Conservation (phyloP, 1,140 invertebrate genomes). For the Spodoptera litura region DNA sequence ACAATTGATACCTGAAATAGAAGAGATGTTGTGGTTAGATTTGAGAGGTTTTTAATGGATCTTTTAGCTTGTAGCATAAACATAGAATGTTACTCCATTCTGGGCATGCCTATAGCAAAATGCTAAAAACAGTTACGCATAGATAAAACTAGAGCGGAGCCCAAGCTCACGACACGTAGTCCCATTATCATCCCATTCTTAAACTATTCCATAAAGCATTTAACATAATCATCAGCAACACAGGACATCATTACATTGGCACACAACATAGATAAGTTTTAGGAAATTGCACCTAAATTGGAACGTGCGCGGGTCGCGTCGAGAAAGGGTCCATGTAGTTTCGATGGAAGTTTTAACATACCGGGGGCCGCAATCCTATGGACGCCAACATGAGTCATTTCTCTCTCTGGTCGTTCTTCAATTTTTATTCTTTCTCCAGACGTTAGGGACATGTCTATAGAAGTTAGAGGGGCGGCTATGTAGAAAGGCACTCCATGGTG, state of each 20-base stretch:
- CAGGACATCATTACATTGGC: background rate
- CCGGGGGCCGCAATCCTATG: slow-evolving; percentile 94
- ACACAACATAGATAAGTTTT: background rate
- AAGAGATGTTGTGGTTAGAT: slow-evolving; percentile 33
- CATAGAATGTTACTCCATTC: no score
- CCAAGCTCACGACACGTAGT: no score
- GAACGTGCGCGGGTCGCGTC: background rate
- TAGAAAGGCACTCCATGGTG: slow-evolving; percentile 98
- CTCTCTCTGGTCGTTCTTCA: slow-evolving; percentile 95
- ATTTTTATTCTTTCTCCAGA: slow-evolving; percentile 96
- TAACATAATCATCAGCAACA: no score
- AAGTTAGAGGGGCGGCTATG: slow-evolving; percentile 96
- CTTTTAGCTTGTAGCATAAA: no score
- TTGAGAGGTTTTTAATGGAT: no score
- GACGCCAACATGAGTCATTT: slow-evolving; percentile 96
- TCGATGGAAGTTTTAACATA: slow-evolving; percentile 60
- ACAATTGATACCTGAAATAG: slow-evolving; percentile 92
- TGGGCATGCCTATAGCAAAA: no score
- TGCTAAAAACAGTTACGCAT: no score
- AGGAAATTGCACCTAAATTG: slow-evolving; percentile 14
- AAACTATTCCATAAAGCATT: no score
- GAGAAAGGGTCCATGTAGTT: background rate
- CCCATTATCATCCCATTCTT: no score
- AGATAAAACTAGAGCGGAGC: no score
- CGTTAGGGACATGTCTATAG: slow-evolving; percentile 94